Conservation (phyloP, 2,797 vertebrate species). For the Halcyon leucocephala region DNA sequence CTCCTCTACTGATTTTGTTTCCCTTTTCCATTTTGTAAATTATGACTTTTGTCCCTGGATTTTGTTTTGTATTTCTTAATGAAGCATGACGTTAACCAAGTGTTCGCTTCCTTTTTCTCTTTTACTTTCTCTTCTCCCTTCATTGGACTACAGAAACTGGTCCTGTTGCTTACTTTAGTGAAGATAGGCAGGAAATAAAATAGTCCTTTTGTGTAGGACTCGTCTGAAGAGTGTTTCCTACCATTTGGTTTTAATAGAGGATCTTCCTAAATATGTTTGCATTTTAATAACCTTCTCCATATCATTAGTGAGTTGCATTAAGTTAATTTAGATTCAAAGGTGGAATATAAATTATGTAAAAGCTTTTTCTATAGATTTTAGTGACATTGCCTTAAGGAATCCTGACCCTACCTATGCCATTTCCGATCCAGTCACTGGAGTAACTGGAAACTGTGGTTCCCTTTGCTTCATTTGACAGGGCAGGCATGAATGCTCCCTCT, state of each 20-base stretch:
- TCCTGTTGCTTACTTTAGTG: not conserved
- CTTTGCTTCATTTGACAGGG: not conserved
- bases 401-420: not conserved
- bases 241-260: not conserved
- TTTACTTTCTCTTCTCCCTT: conserved; percentile 16
- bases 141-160: not conserved
- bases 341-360: not conserved
- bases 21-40: conserved; percentile 65
- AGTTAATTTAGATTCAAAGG: not conserved
- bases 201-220: not conserved
- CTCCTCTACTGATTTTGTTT: conserved; percentile 68
- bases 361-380: not conserved
- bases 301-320: not conserved
- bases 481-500: not conserved
- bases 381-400: not conserved
- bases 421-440: not conserved
- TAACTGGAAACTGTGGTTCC: not conserved
- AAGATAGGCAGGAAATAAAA: conserved; percentile 35
- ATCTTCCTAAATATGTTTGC: not conserved
- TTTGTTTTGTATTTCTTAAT: conserved; percentile 29
- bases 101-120: conserved; percentile 5
- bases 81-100: not conserved
- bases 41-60: conserved; percentile 14
- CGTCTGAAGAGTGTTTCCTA: not conserved
- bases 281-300: not conserved